A percentile compares a stretch with the other conserved stretches of the same genome.
phyloP scores from a whole-genome alignment of 1,140 invertebrate species.

The Belonocnema kinseyi region DNA sequence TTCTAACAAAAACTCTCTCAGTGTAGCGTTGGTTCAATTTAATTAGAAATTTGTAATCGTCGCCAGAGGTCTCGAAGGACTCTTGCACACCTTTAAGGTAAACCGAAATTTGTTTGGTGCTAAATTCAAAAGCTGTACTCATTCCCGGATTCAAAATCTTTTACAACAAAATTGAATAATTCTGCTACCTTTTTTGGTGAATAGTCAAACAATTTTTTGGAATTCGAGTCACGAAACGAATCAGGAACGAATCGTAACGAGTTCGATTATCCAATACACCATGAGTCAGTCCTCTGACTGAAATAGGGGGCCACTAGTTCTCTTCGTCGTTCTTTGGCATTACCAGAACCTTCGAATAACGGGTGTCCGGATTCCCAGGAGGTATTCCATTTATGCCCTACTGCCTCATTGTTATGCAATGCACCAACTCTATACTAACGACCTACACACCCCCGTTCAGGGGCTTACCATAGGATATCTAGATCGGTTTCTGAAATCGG shows the following conservation, averaged over 20 bases:
- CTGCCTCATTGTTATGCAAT: slow-evolving; percentile 73
- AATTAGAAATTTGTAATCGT: no score
- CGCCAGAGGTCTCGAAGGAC: no score
- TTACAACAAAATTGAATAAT: no score
- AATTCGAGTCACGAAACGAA: slow-evolving; percentile 70
- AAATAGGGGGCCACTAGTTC: slow-evolving; percentile 42
- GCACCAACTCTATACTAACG: slow-evolving; percentile 69
- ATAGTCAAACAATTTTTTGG: background rate
- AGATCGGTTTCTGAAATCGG: slow-evolving; percentile 59
- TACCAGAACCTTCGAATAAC: slow-evolving; percentile 52
- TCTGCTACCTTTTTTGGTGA: no score
- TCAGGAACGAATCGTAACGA: slow-evolving; percentile 67
- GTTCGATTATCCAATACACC: slow-evolving; percentile 70
- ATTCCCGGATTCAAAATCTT: no score
- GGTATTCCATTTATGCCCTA: slow-evolving; percentile 63
- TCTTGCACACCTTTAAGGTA: no score
- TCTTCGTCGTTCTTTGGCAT: slow-evolving; percentile 43
- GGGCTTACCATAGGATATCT: slow-evolving; percentile 50
- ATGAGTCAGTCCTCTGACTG: slow-evolving; percentile 67
- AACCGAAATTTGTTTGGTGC: no score
- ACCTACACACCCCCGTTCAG: slow-evolving; percentile 61
- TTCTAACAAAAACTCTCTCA: no score
- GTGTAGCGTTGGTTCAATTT: no score
- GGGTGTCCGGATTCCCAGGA: slow-evolving; percentile 72
- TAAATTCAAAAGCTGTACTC: no score